Evolutionary conservation across 2,888 invertebrate species (phyloP).

Genomic region (Hypsopygia costalis): DNA sequence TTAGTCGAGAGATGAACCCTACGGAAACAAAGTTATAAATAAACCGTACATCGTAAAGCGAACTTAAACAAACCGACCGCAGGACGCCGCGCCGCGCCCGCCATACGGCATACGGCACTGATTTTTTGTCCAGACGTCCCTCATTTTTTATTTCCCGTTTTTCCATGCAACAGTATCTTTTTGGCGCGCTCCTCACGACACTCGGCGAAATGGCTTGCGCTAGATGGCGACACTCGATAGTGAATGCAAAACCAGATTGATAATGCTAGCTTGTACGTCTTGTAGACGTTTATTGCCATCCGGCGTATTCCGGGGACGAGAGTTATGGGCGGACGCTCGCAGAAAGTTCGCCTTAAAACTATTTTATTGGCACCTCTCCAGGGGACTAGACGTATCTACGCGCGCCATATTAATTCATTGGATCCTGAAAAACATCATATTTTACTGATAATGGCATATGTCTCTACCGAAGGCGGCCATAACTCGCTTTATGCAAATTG

Average conservation of each 20-base stretch:
- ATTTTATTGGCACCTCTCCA: slow-evolving; percentile 71
- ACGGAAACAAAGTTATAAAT: slow-evolving; percentile 10
- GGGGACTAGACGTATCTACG: slow-evolving; percentile 30
- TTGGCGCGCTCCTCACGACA: slow-evolving; percentile 21
- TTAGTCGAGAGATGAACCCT: slow-evolving; percentile 9
- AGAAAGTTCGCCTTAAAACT: slow-evolving; percentile 59
- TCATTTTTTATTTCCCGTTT: slow-evolving; percentile 22
- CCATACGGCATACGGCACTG: slow-evolving; percentile 42
- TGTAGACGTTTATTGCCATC: slow-evolving; percentile 65
- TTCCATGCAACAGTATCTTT: slow-evolving; percentile 41
- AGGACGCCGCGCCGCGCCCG: slow-evolving; percentile 38
- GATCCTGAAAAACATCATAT: slow-evolving; percentile 68
- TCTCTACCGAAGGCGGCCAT: slow-evolving; percentile 35
- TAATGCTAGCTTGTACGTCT: slow-evolving; percentile 57
- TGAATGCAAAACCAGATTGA: slow-evolving; percentile 67
- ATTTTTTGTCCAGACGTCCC: slow-evolving; percentile 47
- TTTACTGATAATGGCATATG: slow-evolving; percentile 55
- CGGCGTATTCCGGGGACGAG: slow-evolving; percentile 41
- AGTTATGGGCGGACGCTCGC: slow-evolving; percentile 55
- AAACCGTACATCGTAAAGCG: slow-evolving; percentile 31
- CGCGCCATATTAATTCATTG: slow-evolving; percentile 57
- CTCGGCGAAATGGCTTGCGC: slow-evolving; percentile 36
- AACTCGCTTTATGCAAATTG: slow-evolving; percentile 34
- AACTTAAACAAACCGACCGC: slow-evolving; percentile 52
- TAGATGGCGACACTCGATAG: slow-evolving; percentile 69